Evolutionary conservation across 2,888 invertebrate genomes (phyloP), one percentile per base, ranked within the genome.

Genomic region (Malacosoma neustria): DNA sequence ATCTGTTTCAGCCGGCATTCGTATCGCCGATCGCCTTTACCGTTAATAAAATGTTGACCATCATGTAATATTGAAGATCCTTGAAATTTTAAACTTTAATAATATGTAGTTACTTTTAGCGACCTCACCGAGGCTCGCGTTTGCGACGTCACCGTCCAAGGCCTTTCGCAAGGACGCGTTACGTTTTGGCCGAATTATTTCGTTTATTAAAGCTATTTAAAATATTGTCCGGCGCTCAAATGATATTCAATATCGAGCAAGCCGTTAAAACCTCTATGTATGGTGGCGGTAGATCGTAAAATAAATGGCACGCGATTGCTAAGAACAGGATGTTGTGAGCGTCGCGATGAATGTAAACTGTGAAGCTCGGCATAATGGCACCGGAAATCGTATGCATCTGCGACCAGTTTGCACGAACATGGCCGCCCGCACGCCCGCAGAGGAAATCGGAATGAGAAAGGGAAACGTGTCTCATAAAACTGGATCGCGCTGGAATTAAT

Each of bases 321-420:
- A 62, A 69, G 58, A 70, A 61, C 73, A 73, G 72, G 75, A 73
- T 72, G 70, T 66, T 61, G 58, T 64, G 59, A 61, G 54, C 54
- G 57, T 49, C 43, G 57, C 56, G 49, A 49, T 63, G 60, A 70
- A 65, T 69, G 61, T 70, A 63, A 70, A 69, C 68, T 63, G 58
- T 54, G 57, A 46, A 50, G 46, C 46, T 49, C 49, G 51, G 49
- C 51, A 59, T 57, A 64, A 64, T 64, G 56, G 47, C 54, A 46
- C 50, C 67, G 72, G 68, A 73, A 72, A 70, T 68, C 51, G 62
- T 57, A 52, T 59, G 60, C 76, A 76, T 77, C 75, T 77, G 77
- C 41, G 48, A 46, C 46, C 49, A 50, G 51, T 49, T 53, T 49
- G 48, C 50, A 60, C 59, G 46, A 64, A 68, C 61, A 57, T 57